phyloP scores from a whole-genome alignment of 2,797 vertebrate genomes.

The Phrynocephalus vlangalii region DNA sequence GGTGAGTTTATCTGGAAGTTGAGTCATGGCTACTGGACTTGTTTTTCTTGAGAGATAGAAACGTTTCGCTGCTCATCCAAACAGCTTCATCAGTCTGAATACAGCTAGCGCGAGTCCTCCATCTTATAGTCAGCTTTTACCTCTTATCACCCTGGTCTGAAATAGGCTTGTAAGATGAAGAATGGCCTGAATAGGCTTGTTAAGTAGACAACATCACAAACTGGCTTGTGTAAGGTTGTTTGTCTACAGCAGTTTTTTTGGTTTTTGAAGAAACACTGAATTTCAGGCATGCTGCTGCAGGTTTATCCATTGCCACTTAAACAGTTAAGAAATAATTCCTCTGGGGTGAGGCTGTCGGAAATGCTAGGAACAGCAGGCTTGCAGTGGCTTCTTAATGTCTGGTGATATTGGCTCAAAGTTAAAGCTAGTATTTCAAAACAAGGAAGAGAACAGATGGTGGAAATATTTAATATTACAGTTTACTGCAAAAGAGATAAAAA shows the following conservation, averaged over 20 bases:
- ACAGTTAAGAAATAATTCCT: neutral
- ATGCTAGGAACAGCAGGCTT: neutral
- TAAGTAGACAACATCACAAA: neutral
- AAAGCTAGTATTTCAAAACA: neutral
- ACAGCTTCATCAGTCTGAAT: no score
- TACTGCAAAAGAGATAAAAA: neutral
- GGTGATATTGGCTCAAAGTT: neutral
- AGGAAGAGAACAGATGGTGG: neutral
- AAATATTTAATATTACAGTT: conserved; percentile 25
- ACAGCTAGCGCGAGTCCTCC: no score
- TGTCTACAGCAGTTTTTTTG: neutral
- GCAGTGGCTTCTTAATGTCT: neutral
- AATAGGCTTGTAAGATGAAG: no score
- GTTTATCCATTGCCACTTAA: neutral
- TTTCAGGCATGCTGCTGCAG: neutral
- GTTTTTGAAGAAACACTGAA: neutral
- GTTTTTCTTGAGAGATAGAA: no score
- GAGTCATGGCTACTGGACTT: no score
- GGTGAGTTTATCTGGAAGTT: no score
- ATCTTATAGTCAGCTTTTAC: no score
- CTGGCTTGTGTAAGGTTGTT: conserved; percentile 4
- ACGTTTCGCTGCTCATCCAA: no score
- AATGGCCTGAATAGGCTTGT: no score
- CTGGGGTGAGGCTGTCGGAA: neutral
- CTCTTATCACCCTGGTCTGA: no score